These are phyloP conservation scores for Holothuria leucospilota DNA, from an alignment of 53 echinoderm and acorn worm species.

Conservation along the genomic window DNA sequence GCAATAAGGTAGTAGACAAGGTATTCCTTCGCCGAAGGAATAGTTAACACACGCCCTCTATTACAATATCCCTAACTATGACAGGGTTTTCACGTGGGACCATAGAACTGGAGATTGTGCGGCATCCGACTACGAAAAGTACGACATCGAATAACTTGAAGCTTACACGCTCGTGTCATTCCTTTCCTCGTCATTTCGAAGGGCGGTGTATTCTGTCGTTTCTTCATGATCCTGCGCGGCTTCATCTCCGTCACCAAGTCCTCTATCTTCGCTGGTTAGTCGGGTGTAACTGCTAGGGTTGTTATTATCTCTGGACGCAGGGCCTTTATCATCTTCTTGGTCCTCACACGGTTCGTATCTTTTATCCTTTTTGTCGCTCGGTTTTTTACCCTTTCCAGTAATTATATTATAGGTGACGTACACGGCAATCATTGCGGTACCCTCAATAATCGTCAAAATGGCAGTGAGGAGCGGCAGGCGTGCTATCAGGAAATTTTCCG, in stretches of 20 bases:
- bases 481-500: constrained; percentile 85
- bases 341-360: constrained; percentile 27
- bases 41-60: too few relatives aligned
- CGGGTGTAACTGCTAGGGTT: not conserved
- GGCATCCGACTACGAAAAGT: too few relatives aligned
- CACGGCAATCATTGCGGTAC: constrained; percentile 58
- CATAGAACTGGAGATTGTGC: too few relatives aligned
- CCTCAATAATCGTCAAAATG: constrained; percentile 77
- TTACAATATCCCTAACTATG: too few relatives aligned
- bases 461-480: constrained; percentile 76
- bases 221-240: not conserved
- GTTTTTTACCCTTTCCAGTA: constrained; percentile 25
- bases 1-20: too few relatives aligned
- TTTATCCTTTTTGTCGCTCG: not conserved
- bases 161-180: not conserved
- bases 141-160: too few relatives aligned
- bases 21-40: too few relatives aligned
- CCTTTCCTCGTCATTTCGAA: constrained; percentile 9
- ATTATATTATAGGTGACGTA: constrained; percentile 56
- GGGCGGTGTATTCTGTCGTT: constrained; percentile 4
- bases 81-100: too few relatives aligned
- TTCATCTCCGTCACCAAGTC: not conserved
- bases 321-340: not conserved
- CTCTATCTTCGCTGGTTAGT: not conserved
- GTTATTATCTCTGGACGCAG: not conserved